phyloP scores from a whole-genome alignment of 1,140 invertebrate genomes.

The Dendrolimus punctatus region DNA sequence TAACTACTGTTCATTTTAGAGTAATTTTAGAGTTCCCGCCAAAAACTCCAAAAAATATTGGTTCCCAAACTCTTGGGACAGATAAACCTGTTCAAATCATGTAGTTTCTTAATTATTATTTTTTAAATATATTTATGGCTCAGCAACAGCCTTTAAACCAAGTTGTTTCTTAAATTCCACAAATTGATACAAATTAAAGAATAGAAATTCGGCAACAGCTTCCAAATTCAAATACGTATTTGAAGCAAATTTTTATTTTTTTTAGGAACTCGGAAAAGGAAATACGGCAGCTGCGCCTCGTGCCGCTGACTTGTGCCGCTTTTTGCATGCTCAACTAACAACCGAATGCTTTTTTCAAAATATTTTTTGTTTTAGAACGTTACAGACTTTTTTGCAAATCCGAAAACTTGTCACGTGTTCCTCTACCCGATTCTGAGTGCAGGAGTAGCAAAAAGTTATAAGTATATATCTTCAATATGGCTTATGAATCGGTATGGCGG shows the following conservation, averaged over 20 bases:
- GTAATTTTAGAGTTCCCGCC: too few relatives aligned
- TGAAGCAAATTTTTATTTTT: conserved; percentile 28
- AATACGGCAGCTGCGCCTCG: conserved; percentile 58
- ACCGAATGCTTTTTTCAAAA: conserved; percentile 30
- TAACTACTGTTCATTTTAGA: too few relatives aligned
- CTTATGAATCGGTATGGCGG: not conserved
- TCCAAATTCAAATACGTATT: conserved; percentile 38
- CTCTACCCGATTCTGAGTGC: not conserved
- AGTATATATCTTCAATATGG: not conserved
- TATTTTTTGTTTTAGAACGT: conserved; percentile 31
- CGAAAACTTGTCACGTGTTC: conserved; percentile 3
- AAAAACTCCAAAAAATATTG: too few relatives aligned
- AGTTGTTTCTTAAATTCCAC: too few relatives aligned
- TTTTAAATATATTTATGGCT: too few relatives aligned
- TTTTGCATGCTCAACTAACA: conserved; percentile 52
- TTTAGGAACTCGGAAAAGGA: conserved; percentile 57
- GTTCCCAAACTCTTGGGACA: too few relatives aligned
- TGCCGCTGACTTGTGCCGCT: conserved; percentile 41
- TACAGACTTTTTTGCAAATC: conserved; percentile 10
- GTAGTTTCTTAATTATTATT: too few relatives aligned
- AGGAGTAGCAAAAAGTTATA: not conserved
- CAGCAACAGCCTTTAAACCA: too few relatives aligned
- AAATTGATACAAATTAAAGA: too few relatives aligned
- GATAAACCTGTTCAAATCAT: too few relatives aligned
- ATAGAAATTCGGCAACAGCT: conserved; percentile 38